Base-by-base conservation (phyloP, 2,113 vertebrate species). In the Peromyscus leucopus region DNA sequence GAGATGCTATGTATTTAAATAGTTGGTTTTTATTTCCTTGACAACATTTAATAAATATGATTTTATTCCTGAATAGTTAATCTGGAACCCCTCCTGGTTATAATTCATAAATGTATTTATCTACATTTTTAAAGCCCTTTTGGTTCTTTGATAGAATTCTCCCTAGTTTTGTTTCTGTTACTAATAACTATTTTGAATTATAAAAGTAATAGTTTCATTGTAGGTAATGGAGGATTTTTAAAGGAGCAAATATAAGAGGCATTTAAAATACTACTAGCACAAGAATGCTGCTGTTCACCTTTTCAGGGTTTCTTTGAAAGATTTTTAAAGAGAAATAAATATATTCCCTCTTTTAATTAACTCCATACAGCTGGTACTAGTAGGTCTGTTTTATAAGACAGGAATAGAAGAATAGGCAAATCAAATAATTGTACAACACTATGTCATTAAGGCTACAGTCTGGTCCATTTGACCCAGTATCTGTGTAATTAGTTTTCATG, bases 121-220 rank as follows among this genome's bases (percentile, higher is more conserved):
- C 11, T 9, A 83, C 11, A 87, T 71, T 71, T 87, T 11, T 36
- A 39, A 82, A 91, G 33, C 11, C 0, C 9, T 83, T 96, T 96
- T 65, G 59, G 57, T 84, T 17, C 48, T 86, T 63, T 59, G 88
- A 83, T 1, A 71, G 12, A 72, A 55, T 28, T 31, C 10, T 80
- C 1, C 57, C 2, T 33, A 88, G 7, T 65, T 15, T 96, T 57
- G 78, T 79, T 74, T 69, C 69, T 89, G 91, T 92, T 79, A 87
- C 42, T 61, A 91, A n/a, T 80, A 96, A 65, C 12, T 55, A 75
- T 39, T 86, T 88, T 92, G 39, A 88, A 93, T 93, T 67, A 63
- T 61, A 78, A 90, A 92, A 63, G 39, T 82, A 55, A 89, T 72
- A 93, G 48, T 67, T 91, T 82, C 21, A 91, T 59, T 76, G 71